Evolutionary conservation across 1,140 invertebrate genomes (phyloP), one percentile per base, ranked within the genome.

Genomic region (Drosophila kurseongensis): DNA sequence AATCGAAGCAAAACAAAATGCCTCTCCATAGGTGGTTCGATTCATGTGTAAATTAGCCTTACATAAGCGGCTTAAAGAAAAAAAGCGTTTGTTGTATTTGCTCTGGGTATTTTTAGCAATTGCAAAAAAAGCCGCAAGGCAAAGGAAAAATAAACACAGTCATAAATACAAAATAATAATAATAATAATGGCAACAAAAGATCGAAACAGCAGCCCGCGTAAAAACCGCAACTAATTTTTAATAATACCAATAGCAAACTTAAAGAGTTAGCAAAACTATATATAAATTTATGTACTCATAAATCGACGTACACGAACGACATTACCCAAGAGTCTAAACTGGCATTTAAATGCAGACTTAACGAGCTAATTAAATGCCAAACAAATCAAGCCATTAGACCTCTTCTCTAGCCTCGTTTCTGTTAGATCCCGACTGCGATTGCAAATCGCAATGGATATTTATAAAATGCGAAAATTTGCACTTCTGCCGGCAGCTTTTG

Each of bases 21-120:
- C 75, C 75, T 48, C 62, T 78, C 67, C 68, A 84, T 74, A 77
- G 83, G 71, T 65, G 62, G 76, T 61, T 58, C 84, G 84, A 89
- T 84, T 89, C 84, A 89, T 89, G 84, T 89, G 80, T 89, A 89
- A 89, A 89, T 89, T 89, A 89, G 78, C 59, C 80, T 89, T 89
- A 89, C 84, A 89, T 89, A 89, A 89, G 78, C 84, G 50, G 68
- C 79, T 88, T 88, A 89, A 88, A 32, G 8, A 32, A 32, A 7
- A 32, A 44, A 54, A 55, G 44, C 47, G 51, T 51, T 56, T 71
- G 71, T 71, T 73, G 63, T 54, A 54, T 45, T 56, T 67, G 42
- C 29, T 60, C 41, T 65, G 51, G 68, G 63, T 88, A 84, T 88
- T 89, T 89, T 88, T 88, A 89, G 84, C 80, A 88, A 89, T 88